Percentiles rank a stretch among this genome's conserved stretches.
Conservation (phyloP, 92 coral and sea anemone species). For the Porites divaricata region DNA sequence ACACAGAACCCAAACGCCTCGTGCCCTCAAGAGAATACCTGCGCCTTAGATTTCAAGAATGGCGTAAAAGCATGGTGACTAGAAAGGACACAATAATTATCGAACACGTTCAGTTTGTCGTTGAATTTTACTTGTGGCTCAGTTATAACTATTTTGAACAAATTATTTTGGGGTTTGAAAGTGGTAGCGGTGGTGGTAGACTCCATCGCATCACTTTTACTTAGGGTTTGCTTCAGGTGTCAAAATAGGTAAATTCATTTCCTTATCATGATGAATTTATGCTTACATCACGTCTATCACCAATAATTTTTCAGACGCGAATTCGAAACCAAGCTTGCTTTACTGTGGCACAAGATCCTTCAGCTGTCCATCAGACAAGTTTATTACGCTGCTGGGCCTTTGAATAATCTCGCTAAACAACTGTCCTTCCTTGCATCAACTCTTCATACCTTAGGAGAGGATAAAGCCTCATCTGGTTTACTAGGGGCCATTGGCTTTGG, state of each 20-base stretch:
- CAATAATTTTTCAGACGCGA: constrained; percentile 54
- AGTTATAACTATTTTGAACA: no score
- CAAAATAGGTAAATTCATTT: neutral
- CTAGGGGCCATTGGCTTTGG: constrained; percentile 98
- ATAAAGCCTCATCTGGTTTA: constrained; percentile 91
- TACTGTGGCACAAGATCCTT: constrained; percentile 96
- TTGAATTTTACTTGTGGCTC: no score
- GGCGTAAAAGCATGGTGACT: no score
- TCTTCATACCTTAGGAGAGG: constrained; percentile 87
- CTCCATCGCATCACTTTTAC: neutral
- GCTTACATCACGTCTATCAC: no score
- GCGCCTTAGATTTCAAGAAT: no score
- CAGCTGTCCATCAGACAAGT: constrained; percentile 88
- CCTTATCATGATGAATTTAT: neutral
- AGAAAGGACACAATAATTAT: no score
- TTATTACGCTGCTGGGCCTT: constrained; percentile 70
- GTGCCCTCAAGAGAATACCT: no score
- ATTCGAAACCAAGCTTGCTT: constrained; percentile 73
- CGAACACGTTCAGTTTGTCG: no score
- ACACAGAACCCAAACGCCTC: no score
- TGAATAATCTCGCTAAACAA: constrained; percentile 82
- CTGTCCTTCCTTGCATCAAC: constrained; percentile 82
- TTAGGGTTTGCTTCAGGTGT: neutral
- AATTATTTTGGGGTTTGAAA: no score
- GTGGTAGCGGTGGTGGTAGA: neutral